Percentiles rank a stretch among this genome's conserved stretches.
These are phyloP conservation scores for Aplochiton taeniatus DNA, from an alignment of 2,797 vertebrate genomes.

Conservation along the genomic window DNA sequence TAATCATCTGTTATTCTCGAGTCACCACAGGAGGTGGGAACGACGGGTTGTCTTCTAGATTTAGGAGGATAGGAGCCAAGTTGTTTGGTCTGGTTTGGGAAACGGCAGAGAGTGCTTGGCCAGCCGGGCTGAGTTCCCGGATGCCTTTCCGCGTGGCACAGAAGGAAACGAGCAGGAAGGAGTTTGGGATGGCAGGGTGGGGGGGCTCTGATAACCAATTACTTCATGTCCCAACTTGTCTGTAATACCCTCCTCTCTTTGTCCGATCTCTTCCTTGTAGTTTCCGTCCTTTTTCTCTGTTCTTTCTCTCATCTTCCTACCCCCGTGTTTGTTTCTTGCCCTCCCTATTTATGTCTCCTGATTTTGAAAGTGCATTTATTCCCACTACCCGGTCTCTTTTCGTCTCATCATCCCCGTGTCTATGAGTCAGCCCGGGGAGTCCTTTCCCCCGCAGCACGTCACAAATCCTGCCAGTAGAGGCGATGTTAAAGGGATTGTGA, in stretches of 20 bases:
- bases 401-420: no score
- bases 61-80: background rate
- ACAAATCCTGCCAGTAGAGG: no score
- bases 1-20: background rate
- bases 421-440: no score
- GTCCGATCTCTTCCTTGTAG: no score
- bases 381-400: background rate
- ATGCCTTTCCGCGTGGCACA: no score
- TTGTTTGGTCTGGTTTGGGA: conserved; percentile 32
- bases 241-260: conserved; percentile 3
- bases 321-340: background rate
- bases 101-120: conserved; percentile 4
- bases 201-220: conserved; percentile 40
- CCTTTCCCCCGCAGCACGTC: no score
- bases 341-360: background rate
- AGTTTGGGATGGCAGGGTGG: conserved; percentile 16
- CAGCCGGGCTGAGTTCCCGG: conserved; percentile 51
- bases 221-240: conserved; percentile 42
- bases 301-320: background rate
- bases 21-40: conserved; percentile 1
- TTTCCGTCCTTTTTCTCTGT: background rate
- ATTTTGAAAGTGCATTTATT: background rate
- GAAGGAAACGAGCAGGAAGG: conserved; percentile 38
- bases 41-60: background rate
- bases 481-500: no score